Conservation (phyloP, 2,888 invertebrate species). For the Seladonia tumulorum region DNA sequence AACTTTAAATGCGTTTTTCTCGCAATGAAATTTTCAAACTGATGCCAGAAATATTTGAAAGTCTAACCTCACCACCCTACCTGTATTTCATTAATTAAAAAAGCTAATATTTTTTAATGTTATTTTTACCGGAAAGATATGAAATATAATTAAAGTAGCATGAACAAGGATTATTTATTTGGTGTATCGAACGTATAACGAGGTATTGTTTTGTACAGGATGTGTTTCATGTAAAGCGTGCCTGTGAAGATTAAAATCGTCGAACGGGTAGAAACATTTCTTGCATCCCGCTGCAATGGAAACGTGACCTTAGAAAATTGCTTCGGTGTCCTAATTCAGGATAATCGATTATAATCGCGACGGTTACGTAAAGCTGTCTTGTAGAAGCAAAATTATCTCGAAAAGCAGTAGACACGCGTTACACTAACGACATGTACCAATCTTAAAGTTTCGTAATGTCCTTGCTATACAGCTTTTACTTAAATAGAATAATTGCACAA, state of each 20-base stretch:
- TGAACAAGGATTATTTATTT: not conserved
- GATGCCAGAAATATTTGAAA: not conserved
- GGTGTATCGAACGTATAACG: not conserved
- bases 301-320: constrained; percentile 21
- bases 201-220: not conserved
- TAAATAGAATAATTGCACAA: not conserved
- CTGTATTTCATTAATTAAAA: not conserved
- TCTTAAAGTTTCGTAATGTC: not conserved
- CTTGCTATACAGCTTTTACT: not conserved
- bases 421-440: not conserved
- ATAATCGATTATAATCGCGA: constrained; percentile 46
- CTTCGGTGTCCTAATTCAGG: not conserved
- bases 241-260: not conserved
- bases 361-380: constrained; percentile 56
- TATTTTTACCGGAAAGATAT: not conserved
- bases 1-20: not conserved
- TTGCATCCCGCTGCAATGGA: not conserved
- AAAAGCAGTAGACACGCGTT: constrained; percentile 45
- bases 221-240: not conserved
- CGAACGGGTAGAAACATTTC: no score
- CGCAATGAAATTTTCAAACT: not conserved
- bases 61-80: no score
- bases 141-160: not conserved
- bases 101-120: not conserved
- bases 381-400: not conserved